Conservation (phyloP, 2,797 vertebrate genomes). For the Clarias fuscus region DNA sequence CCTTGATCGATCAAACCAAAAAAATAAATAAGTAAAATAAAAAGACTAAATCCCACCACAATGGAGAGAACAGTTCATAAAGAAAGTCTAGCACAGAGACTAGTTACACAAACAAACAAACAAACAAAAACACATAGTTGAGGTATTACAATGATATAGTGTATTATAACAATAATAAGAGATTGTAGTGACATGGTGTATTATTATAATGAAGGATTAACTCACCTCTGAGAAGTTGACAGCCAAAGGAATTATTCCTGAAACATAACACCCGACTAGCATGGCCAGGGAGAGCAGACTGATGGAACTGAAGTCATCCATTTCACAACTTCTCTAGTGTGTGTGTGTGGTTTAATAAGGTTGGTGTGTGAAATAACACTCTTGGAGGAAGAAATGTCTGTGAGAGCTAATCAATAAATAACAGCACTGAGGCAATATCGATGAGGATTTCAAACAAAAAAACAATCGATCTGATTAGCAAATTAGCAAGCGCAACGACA, state of each 20-base stretch:
- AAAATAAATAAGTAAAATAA: not conserved
- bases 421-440: too few relatives aligned
- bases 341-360: not conserved
- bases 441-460: not conserved
- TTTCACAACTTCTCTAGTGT: slow-evolving; percentile 54
- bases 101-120: not conserved
- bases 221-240: slow-evolving; percentile 99
- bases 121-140: not conserved
- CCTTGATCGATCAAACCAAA: too few relatives aligned
- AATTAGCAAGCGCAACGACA: not conserved
- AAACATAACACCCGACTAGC: slow-evolving; percentile 96
- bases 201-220: not conserved
- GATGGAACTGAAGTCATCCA: slow-evolving; percentile 96
- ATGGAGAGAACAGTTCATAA: not conserved
- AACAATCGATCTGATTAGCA: not conserved
- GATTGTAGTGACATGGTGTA: too few relatives aligned
- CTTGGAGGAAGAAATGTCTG: not conserved
- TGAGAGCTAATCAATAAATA: not conserved
- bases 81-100: not conserved
- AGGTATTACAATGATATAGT: not conserved
- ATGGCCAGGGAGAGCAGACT: slow-evolving; percentile 92
- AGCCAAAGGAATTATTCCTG: slow-evolving; percentile 93
- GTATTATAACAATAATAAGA: too few relatives aligned
- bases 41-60: not conserved
- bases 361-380: too few relatives aligned